Evolutionary conservation across 1,140 invertebrate genomes (phyloP).

Genomic region (Anastrepha ludens): DNA sequence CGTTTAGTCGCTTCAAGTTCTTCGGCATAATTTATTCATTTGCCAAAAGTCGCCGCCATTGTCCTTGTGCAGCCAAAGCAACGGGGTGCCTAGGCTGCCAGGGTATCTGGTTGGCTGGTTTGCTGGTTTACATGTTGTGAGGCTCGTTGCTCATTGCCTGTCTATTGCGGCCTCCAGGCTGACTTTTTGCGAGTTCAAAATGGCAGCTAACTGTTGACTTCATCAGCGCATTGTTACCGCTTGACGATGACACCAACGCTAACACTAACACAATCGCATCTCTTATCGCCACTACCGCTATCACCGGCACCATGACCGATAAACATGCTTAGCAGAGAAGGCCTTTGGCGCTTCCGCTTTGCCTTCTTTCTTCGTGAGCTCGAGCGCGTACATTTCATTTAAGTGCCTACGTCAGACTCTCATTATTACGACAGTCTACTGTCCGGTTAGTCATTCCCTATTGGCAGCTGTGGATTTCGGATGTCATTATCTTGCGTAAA

Average conservation of each 20-base stretch:
- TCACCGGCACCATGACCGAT: no score
- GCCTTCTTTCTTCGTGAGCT: not conserved
- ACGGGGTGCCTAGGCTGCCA: not conserved
- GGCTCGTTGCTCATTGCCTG: conserved; percentile 27
- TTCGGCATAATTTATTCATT: conserved; percentile 26
- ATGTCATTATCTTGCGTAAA: conserved; percentile 36
- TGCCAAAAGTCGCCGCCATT: conserved; percentile 33
- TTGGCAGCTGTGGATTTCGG: not conserved
- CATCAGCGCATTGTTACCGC: not conserved
- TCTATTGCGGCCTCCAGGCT: conserved; percentile 10
- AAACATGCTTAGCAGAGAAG: no score
- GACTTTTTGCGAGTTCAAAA: not conserved
- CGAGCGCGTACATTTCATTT: not conserved
- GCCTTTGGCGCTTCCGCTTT: not conserved
- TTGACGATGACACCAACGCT: not conserved
- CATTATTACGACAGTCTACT: not conserved
- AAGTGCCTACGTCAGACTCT: not conserved
- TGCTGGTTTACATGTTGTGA: not conserved
- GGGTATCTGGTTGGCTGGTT: not conserved
- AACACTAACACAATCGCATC: not conserved
- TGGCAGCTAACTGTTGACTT: conserved; percentile 17
- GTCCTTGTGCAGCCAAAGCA: not conserved
- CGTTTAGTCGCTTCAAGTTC: not conserved
- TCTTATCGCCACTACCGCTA: not conserved
- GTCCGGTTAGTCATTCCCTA: not conserved